Percentiles rank a stretch among this genome's conserved stretches.
Conservation (phyloP, 2,888 invertebrate species). For the Pterostichus niger region DNA sequence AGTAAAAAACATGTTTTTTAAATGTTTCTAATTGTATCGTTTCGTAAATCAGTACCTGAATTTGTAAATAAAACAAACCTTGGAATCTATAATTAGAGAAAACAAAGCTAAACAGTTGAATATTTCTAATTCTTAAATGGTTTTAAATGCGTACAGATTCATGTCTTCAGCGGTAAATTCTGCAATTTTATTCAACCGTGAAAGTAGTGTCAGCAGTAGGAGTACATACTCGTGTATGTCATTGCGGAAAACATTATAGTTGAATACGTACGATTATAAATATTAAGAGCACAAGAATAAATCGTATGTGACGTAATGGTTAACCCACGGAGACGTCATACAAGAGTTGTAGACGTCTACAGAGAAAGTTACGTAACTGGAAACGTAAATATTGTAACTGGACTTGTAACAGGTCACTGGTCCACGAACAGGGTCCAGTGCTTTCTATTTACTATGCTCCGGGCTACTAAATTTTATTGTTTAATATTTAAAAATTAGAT, state of each 20-base stretch:
- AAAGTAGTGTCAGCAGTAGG: not conserved
- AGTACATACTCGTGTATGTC: not conserved
- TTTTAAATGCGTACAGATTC: no score
- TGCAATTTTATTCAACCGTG: slow-evolving; percentile 1
- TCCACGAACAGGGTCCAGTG: slow-evolving; percentile 25
- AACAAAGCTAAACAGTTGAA: no score
- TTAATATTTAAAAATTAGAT: slow-evolving; percentile 1
- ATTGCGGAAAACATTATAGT: slow-evolving; percentile 18
- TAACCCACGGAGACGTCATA: slow-evolving; percentile 22
- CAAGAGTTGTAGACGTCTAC: slow-evolving; percentile 31
- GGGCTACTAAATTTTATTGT: slow-evolving; percentile 11
- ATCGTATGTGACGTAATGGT: slow-evolving; percentile 33
- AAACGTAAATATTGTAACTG: slow-evolving; percentile 13
- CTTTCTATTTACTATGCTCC: slow-evolving; percentile 26
- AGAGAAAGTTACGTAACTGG: slow-evolving; percentile 39
- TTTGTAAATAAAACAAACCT: no score
- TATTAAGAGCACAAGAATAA: slow-evolving; percentile 34
- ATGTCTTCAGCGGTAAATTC: no score
- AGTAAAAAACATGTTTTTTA: no score
- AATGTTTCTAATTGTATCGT: no score
- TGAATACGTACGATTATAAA: slow-evolving; percentile 30
- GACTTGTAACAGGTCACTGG: slow-evolving; percentile 12
- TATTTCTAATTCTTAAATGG: no score
- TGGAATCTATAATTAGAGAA: no score
- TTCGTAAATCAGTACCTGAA: no score